Percentiles rank a stretch among this genome's conserved stretches.
Evolutionary conservation across 2,888 invertebrate genomes (phyloP).

Genomic region (Aspidapion aeneum): DNA sequence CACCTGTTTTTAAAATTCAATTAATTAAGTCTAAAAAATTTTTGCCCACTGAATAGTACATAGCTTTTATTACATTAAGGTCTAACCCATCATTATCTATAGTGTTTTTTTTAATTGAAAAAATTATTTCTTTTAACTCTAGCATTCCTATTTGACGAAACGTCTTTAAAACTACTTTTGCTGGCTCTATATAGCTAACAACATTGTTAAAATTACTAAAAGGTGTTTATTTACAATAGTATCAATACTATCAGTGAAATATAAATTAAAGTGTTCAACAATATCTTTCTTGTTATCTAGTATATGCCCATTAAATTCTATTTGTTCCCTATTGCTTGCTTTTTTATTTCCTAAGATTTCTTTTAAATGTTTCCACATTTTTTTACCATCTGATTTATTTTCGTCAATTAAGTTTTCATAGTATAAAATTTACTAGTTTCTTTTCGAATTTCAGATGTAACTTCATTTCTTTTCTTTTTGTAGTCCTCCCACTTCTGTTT

Average conservation of each 20-base stretch:
- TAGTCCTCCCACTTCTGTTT: neutral
- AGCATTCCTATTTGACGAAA: neutral
- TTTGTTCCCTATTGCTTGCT: no score
- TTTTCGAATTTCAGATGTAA: no score
- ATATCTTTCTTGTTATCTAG: neutral
- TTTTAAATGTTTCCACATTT: no score
- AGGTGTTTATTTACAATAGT: neutral
- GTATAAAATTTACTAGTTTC: no score
- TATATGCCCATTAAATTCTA: no score
- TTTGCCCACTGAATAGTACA: neutral
- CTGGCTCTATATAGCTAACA: neutral
- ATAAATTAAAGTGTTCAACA: neutral
- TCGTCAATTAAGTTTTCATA: no score
- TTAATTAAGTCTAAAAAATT: neutral
- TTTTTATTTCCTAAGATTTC: no score
- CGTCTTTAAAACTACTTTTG: neutral
- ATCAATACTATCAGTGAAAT: neutral
- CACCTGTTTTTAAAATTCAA: neutral
- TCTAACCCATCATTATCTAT: neutral
- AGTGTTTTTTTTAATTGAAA: neutral
- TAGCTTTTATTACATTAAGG: neutral
- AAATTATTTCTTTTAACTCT: neutral
- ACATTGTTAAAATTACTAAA: neutral
- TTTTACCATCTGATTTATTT: no score
- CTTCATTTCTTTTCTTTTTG: neutral